These are phyloP conservation scores for Parnassius orleans DNA, from an alignment of 2,888 invertebrate genomes.

Conservation along the genomic window DNA sequence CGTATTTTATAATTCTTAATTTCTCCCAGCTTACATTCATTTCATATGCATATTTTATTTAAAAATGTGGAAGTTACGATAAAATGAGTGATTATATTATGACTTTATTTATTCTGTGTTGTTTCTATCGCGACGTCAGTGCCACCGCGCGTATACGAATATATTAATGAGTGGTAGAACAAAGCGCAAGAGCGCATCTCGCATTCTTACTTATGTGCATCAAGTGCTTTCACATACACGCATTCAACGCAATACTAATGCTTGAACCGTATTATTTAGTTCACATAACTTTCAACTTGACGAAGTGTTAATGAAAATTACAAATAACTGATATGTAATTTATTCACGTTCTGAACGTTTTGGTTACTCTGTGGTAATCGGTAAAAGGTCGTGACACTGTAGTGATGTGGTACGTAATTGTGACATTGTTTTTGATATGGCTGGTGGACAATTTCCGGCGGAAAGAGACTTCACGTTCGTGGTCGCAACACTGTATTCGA, in stretches of 20 bases:
- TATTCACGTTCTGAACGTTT: conserved; percentile 4
- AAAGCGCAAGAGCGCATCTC: conserved; percentile 43
- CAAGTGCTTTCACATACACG: conserved; percentile 53
- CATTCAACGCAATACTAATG: conserved; percentile 37
- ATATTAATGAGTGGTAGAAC: conserved; percentile 42
- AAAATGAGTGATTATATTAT: not conserved
- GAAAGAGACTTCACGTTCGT: conserved; percentile 53
- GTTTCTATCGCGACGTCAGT: conserved; percentile 45
- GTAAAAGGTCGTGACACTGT: conserved; percentile 41
- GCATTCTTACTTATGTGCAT: conserved; percentile 42
- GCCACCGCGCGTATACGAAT: conserved; percentile 40
- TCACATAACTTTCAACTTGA: conserved; percentile 22
- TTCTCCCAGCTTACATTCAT: no score
- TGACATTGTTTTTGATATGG: conserved; percentile 71
- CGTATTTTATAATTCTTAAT: no score
- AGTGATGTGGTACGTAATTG: conserved; percentile 67
- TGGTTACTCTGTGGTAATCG: conserved; percentile 27
- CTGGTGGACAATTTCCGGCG: conserved; percentile 67
- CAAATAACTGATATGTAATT: not conserved
- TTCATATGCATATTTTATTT: no score
- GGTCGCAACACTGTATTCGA: conserved; percentile 58
- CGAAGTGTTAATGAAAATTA: conserved; percentile 1
- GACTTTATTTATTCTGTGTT: not conserved
- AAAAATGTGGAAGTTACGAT: not conserved
- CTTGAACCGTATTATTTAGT: conserved; percentile 35